Base-by-base conservation (phyloP, 1,140 invertebrate genomes). In the Holcopasites calliopsidis region DNA sequence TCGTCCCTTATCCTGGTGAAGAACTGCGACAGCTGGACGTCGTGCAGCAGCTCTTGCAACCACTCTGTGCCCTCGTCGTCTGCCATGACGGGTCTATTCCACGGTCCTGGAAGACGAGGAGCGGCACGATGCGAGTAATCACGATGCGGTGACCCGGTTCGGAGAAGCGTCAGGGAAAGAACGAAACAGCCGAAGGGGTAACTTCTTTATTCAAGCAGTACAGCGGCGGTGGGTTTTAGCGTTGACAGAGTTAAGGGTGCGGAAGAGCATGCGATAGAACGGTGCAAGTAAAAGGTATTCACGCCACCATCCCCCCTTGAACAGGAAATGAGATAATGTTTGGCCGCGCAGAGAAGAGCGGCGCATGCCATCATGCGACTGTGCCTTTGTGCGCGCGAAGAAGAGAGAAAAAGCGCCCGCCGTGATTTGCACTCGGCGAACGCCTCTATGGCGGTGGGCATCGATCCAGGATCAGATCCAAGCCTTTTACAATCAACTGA, bases 1-100 rank as follows among this genome's bases (percentile, higher is more conserved):
- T 99, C 97, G 93, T 99, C 97, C 73, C 96, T 93, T 52, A 99
- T 96, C 77, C 96, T 93, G 16, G 95, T 94, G 86, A 97, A 96
- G 91, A 99, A 99, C 88, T 98, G 97, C 80, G 96, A 95, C 40
- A 99, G 92, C 90, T 99, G 97, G 35, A 98, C 97, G 91, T 98
- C 97, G 72, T 94, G 93, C 76, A 99, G 92, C 49, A 99, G 92
- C 74, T 97, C 96, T 86, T 94, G 94, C 52, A 98, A 92, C 96
- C 96, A 97, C 82, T 96, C 95, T 16, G 93, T 94, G 70, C 94
- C 94, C 71, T 94, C 93, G 76, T 95, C 93, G 21, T 93, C 93
- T 18, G 90, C 85, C 91, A 92, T 92, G 33, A 76, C 68, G 31
- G 21, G 13, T 71, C n/a, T 62, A 8, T 72, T 74, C 28, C 58